A percentile compares a stretch with the other conserved stretches of the same genome.
Conservation (phyloP, 2,113 vertebrate species). For the Elephas maximus region DNA sequence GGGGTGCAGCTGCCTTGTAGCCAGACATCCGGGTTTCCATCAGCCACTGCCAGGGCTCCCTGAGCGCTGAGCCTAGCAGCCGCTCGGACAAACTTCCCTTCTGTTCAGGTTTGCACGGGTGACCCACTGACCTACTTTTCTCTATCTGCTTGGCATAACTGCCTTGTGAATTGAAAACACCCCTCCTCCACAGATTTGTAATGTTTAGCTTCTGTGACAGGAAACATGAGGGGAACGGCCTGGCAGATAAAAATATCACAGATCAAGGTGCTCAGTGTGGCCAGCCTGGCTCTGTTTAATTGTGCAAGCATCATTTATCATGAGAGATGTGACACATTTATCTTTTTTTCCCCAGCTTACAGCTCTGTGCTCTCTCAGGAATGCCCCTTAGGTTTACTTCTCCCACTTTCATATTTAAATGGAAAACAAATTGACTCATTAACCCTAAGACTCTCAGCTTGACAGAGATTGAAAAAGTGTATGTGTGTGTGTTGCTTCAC, state of each 20-base stretch:
- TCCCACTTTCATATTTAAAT: slow-evolving; percentile 75
- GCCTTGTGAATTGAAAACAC: slow-evolving; percentile 64
- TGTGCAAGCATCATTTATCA: slow-evolving; percentile 75
- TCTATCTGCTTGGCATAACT: slow-evolving; percentile 74
- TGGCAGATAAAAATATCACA: slow-evolving; percentile 79
- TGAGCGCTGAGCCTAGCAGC: background rate
- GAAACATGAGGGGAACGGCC: slow-evolving; percentile 80
- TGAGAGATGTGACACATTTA: slow-evolving; percentile 48
- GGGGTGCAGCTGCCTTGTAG: no score
- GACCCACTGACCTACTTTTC: slow-evolving; percentile 91
- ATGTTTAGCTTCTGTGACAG: slow-evolving; percentile 82
- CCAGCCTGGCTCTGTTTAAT: slow-evolving; percentile 80
- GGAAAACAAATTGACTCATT: slow-evolving; percentile 81
- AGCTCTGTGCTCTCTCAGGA: slow-evolving; percentile 21
- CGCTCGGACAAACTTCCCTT: slow-evolving; percentile 70
- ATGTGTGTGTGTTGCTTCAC: slow-evolving; percentile 71
- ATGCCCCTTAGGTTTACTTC: slow-evolving; percentile 72
- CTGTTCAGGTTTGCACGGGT: slow-evolving; percentile 73
- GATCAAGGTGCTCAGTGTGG: background rate
- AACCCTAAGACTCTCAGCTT: slow-evolving; percentile 69
- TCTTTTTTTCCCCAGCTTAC: slow-evolving; percentile 7
- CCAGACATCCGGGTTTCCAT: background rate
- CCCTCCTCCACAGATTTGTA: slow-evolving; percentile 74
- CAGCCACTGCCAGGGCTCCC: background rate
- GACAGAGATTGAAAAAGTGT: slow-evolving; percentile 58